These are phyloP conservation scores for Protomyctophum bolini DNA, from an alignment of 2,113 vertebrate genomes.

Conservation along the genomic window DNA sequence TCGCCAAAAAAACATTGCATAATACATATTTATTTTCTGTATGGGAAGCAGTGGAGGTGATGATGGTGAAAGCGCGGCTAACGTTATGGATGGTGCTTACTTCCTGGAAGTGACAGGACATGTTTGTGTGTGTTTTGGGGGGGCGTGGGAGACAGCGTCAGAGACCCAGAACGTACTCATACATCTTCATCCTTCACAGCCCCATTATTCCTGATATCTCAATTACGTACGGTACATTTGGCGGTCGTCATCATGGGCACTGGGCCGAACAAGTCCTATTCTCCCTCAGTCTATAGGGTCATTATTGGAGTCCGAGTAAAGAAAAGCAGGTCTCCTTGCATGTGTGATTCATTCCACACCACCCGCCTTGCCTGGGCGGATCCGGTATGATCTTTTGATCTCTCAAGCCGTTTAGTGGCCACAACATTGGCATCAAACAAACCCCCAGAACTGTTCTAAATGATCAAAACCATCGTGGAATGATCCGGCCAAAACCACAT, in stretches of 20 bases:
- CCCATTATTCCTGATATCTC: constrained; percentile 50
- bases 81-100: constrained; percentile 40
- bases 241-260: constrained; percentile 30
- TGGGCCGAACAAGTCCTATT: constrained; percentile 30
- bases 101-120: constrained; percentile 49
- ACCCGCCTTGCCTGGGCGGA: constrained; percentile 46
- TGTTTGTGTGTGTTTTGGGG: constrained; percentile 14
- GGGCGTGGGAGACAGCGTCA: constrained; percentile 25
- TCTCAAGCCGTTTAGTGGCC: background rate
- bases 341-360: constrained; percentile 29
- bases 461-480: constrained; percentile 13
- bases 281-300: constrained; percentile 24
- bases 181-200: constrained; percentile 60
- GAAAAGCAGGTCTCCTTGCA: constrained; percentile 20
- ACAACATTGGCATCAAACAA: constrained; percentile 13
- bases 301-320: constrained; percentile 19
- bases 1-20: too few species aligned
- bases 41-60: constrained; percentile 29
- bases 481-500: constrained; percentile 16
- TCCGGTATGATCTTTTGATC: constrained; percentile 28
- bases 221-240: constrained; percentile 26
- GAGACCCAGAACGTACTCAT: constrained; percentile 31
- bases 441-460: constrained; percentile 37
- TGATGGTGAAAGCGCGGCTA: constrained; percentile 40
- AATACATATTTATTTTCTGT: too few species aligned